Evolutionary conservation across 2,797 vertebrate species (phyloP).

Genomic region (Brachymystax lenok): DNA sequence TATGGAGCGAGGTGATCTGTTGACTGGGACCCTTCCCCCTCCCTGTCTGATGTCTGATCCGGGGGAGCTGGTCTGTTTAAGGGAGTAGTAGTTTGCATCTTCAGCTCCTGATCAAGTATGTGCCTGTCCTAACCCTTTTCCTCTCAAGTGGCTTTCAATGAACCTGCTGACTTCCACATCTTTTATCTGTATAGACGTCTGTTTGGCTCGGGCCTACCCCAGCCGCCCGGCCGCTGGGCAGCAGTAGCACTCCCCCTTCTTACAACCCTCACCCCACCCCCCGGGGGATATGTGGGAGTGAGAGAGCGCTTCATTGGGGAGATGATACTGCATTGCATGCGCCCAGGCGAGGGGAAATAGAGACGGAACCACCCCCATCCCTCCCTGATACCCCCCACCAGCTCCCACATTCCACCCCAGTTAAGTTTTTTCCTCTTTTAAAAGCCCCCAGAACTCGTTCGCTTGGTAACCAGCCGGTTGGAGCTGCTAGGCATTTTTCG

Average conservation of each 20-base stretch:
- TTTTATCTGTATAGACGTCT: slow-evolving; percentile 51
- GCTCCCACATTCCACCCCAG: slow-evolving; percentile 8
- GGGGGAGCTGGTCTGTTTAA: neutral
- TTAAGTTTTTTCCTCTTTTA: neutral
- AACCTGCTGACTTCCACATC: slow-evolving; percentile 60
- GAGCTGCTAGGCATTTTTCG: slow-evolving; percentile 1
- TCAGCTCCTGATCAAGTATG: slow-evolving; percentile 47
- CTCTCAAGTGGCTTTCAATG: slow-evolving; percentile 58
- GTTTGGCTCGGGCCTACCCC: slow-evolving; percentile 32
- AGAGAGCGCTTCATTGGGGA: neutral
- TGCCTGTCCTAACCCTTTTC: slow-evolving; percentile 56
- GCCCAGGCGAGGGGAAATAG: slow-evolving; percentile 9
- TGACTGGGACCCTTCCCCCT: slow-evolving; percentile 37
- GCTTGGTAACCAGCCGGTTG: neutral
- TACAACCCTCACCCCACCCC: neutral
- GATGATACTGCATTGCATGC: slow-evolving; percentile 9
- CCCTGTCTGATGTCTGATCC: neutral
- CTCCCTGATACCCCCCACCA: neutral
- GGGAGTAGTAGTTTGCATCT: neutral
- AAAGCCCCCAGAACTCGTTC: neutral
- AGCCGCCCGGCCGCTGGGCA: neutral
- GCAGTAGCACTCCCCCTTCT: neutral
- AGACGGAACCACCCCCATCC: neutral
- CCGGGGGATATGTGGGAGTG: neutral
- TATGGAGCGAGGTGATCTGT: slow-evolving; percentile 18